A percentile compares a stretch with the other conserved stretches of the same genome.
These are phyloP conservation scores for Agonopterix subpropinquella DNA, from an alignment of 2,888 invertebrate species.

Conservation along the genomic window DNA sequence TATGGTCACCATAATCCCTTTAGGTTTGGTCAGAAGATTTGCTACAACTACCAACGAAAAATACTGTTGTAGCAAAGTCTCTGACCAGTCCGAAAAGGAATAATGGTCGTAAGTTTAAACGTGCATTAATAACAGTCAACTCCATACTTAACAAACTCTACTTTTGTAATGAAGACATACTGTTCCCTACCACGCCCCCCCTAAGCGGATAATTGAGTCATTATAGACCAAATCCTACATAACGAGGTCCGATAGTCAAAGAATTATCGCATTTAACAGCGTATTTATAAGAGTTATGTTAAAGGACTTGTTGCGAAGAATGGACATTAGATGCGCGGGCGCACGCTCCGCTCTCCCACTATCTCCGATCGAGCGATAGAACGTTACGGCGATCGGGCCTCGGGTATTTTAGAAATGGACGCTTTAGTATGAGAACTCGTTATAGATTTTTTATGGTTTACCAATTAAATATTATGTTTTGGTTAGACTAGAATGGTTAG, in stretches of 20 bases:
- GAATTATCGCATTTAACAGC: no score
- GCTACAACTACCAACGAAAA: no score
- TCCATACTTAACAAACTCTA: conserved; percentile 27
- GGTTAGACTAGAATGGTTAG: background rate
- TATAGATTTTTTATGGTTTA: conserved; percentile 13
- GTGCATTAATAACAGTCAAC: conserved; percentile 8
- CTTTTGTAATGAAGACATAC: conserved; percentile 68
- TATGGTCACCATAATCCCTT: no score
- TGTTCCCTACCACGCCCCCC: conserved; percentile 55
- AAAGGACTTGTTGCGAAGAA: no score
- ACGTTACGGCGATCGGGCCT: conserved; percentile 39
- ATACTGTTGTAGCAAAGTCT: no score
- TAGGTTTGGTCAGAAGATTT: no score
- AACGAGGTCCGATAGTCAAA: no score
- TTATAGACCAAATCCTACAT: conserved; percentile 30
- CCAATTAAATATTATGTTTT: conserved; percentile 9
- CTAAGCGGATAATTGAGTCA: conserved; percentile 76
- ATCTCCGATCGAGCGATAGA: conserved; percentile 50
- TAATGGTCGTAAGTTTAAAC: background rate
- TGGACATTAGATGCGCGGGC: conserved; percentile 45
- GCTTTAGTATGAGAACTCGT: conserved; percentile 11
- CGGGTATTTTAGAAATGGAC: conserved; percentile 25
- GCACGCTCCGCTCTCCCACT: conserved; percentile 39
- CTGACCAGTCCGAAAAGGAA: no score
- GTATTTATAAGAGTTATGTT: no score